A percentile compares a stretch with the other conserved stretches of the same genome.
phyloP scores from a whole-genome alignment of 2,888 invertebrate genomes.

The Auanema sp. region DNA sequence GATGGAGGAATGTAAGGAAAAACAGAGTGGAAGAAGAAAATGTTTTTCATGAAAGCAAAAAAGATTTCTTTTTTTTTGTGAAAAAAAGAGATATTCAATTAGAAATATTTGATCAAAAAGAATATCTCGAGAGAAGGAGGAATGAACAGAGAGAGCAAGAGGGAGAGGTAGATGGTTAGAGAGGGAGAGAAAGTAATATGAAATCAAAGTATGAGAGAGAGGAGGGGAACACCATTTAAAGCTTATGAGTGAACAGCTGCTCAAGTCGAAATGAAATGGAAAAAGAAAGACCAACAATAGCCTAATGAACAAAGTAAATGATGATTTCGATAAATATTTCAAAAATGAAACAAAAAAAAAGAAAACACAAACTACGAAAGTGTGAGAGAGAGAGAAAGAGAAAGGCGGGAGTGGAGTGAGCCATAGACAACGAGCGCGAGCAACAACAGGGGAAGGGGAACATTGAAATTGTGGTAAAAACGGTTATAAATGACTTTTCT shows the following conservation, averaged over 20 bases:
- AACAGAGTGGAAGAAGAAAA: background rate
- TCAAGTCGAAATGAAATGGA: background rate
- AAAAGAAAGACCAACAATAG: slow-evolving; percentile 10
- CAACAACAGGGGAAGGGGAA: background rate
- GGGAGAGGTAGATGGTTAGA: background rate
- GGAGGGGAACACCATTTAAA: background rate
- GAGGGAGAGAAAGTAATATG: background rate
- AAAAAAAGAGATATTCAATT: no score
- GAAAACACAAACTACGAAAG: background rate
- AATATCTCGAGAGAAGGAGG: slow-evolving; percentile 1
- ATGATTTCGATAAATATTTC: background rate
- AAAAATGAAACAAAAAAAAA: background rate
- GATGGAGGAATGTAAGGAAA: slow-evolving; percentile 3
- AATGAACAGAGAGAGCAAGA: background rate
- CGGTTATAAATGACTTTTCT: no score
- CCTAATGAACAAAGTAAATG: background rate
- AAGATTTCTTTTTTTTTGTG: no score
- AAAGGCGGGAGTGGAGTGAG: slow-evolving; percentile 7
- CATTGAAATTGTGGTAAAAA: background rate
- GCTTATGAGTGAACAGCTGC: background rate
- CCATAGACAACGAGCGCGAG: background rate
- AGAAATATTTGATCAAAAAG: no score
- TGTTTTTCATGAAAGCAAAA: no score
- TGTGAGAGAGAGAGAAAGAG: slow-evolving; percentile 6
- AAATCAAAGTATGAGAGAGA: background rate